These are phyloP conservation scores for Acromyrmex echinatior DNA, from an alignment of 1,140 invertebrate species.

Conservation along the genomic window DNA sequence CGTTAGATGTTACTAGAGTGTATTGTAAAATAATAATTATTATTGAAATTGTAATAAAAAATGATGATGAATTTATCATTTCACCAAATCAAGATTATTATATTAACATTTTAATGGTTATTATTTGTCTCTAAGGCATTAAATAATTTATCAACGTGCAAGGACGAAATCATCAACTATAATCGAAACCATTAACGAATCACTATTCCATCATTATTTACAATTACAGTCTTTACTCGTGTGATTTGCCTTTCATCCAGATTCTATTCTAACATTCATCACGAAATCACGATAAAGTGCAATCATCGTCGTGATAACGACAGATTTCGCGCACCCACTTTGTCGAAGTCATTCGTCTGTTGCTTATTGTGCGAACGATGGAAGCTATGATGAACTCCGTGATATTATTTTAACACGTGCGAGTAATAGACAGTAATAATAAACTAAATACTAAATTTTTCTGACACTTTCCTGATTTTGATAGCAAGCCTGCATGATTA, in stretches of 20 bases:
- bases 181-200: background rate
- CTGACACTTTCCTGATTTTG: no score
- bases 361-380: background rate
- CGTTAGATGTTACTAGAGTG: no score
- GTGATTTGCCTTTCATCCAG: conserved; percentile 27
- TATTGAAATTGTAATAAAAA: background rate
- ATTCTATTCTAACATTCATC: conserved; percentile 27
- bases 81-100: background rate
- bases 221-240: background rate
- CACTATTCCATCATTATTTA: background rate
- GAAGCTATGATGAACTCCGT: conserved; percentile 3
- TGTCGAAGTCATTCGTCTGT: background rate
- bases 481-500: no score
- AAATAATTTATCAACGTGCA: background rate
- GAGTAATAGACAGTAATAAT: background rate
- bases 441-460: conserved; percentile 7
- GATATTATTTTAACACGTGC: background rate
- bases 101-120: background rate
- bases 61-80: background rate
- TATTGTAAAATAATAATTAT: no score
- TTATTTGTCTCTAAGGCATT: background rate
- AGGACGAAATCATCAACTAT: background rate
- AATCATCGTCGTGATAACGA: conserved; percentile 17
- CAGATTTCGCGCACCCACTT: background rate
- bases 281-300: background rate